Evolutionary conservation across 2,888 invertebrate species (phyloP), one percentile per base, ranked within the genome.

Genomic region (Chaetogeoica ovagalla): DNA sequence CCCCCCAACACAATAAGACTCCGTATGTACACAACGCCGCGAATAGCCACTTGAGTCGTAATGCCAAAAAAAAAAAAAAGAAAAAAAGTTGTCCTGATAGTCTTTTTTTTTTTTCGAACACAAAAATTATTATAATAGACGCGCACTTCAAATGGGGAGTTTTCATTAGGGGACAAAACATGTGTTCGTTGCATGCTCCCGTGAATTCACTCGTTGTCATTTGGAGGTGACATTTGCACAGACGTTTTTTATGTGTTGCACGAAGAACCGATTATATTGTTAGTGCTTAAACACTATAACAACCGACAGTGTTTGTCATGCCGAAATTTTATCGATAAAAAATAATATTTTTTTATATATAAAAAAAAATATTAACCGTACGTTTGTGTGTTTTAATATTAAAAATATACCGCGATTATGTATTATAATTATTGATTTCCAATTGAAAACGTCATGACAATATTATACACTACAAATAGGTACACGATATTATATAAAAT

Each of bases 201-300:
- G 62, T 43, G 71, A 43, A 8, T 70, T 70, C 70, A 19, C 21
- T 69, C 70, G 55, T 30, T 30, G 30, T 62, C 69, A 52, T 63
- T 63, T 9, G 79, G 37, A 57, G 79, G 79, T 71, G 79, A 79
- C 79, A 79, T 79, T 79, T 79, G 79, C 79, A 71, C 70, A 57
- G 63, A 71, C 71, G 55, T 71, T 71, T 71, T 71, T 57, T 19
- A 21, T 21, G 21, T 21, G 21, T 4, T 30, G 30, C 30, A 30
- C 30, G 30, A 30, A 30, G 55, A 11, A 59, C 59, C 59, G 69
- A 79, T 79, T 30, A 30, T 57, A 71, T 79, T 57, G 71, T 63
- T 43, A 43, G 9, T 71, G 79, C 62, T 69, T 63, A 71, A 79
- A 30, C 4, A 30, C 30, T 30, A 30, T 30, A 30, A 79, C 63